These are phyloP conservation scores for Coracias cyanogaster DNA, from an alignment of 2,797 vertebrate genomes.

Conservation along the genomic window DNA sequence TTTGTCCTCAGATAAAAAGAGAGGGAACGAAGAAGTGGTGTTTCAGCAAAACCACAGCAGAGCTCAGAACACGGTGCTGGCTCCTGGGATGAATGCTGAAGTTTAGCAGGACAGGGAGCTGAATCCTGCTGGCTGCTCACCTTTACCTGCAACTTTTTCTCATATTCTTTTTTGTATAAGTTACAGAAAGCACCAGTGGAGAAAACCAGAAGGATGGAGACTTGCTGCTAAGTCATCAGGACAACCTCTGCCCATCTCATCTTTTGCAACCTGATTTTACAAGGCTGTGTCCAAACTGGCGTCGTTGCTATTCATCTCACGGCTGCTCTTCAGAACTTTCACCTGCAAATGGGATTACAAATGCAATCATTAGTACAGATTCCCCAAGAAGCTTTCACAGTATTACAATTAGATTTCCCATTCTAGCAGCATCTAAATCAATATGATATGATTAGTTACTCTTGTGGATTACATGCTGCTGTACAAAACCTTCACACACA, in stretches of 20 bases:
- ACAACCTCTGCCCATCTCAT: background rate
- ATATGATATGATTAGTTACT: conserved; percentile 85
- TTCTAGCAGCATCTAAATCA: conserved; percentile 86
- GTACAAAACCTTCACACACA: conserved; percentile 80
- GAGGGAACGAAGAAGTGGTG: background rate
- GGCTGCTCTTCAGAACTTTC: conserved; percentile 75
- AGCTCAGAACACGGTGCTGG: background rate
- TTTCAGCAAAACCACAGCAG: background rate
- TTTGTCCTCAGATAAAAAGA: background rate
- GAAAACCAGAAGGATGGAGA: background rate
- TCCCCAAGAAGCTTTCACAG: conserved; percentile 80
- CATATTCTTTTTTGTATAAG: background rate
- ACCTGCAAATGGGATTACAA: conserved; percentile 84
- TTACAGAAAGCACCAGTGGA: background rate
- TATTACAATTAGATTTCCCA: conserved; percentile 84
- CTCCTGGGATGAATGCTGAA: background rate
- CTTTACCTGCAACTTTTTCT: background rate
- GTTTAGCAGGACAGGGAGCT: background rate
- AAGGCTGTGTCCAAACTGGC: background rate
- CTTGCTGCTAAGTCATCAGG: background rate
- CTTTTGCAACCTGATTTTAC: conserved; percentile 7
- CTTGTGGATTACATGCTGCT: conserved; percentile 80
- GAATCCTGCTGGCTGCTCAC: background rate
- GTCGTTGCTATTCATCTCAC: conserved; percentile 70
- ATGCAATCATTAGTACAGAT: conserved; percentile 83